These are phyloP conservation scores for Patiria pectinifera DNA, from an alignment of 53 echinoderm and acorn worm genomes.

Conservation along the genomic window DNA sequence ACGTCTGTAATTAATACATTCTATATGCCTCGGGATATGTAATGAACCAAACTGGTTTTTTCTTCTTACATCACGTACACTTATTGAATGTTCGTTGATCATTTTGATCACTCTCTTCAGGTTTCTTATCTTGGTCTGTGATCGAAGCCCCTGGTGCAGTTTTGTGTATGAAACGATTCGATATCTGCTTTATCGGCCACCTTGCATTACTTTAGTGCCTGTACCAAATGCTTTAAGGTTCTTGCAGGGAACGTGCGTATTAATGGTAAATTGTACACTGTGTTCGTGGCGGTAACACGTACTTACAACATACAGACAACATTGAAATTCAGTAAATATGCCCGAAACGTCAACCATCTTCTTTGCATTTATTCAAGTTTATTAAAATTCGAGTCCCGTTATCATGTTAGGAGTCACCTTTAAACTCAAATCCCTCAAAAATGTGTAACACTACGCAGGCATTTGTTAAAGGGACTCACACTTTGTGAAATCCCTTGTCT, in stretches of 20 bases:
- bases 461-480: neutral
- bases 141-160: slow-evolving; percentile 5
- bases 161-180: slow-evolving; percentile 22
- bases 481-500: neutral
- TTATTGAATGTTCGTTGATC: neutral
- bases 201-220: neutral
- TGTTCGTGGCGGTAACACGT: neutral
- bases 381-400: slow-evolving; percentile 48
- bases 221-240: neutral
- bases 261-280: no score
- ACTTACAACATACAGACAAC: neutral
- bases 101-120: neutral
- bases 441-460: neutral
- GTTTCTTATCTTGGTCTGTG: slow-evolving; percentile 3
- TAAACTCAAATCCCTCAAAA: neutral
- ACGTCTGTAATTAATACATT: neutral
- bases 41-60: neutral
- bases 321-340: neutral
- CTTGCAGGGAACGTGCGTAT: neutral
- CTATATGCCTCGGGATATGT: neutral
- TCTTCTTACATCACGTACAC: slow-evolving; percentile 9
- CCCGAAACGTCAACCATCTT: neutral
- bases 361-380: slow-evolving; percentile 56
- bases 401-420: slow-evolving; percentile 12
- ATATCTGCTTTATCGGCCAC: slow-evolving; percentile 4